Conservation (phyloP, 2,888 invertebrate species). For the Cephus spinipes region DNA sequence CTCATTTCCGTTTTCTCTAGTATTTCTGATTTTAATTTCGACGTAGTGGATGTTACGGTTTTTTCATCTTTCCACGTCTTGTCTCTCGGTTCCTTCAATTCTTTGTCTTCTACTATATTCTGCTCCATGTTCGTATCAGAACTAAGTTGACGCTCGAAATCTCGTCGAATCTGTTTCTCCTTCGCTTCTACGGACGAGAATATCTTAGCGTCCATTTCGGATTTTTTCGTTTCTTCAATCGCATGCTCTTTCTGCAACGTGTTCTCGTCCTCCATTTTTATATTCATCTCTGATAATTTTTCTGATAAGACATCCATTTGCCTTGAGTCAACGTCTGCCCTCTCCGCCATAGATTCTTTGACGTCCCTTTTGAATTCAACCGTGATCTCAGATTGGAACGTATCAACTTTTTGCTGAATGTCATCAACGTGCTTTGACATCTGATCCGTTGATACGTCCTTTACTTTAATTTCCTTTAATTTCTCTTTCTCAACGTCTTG, state of each 20-base stretch:
- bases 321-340: background rate
- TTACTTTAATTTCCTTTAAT: background rate
- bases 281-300: background rate
- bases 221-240: background rate
- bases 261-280: background rate
- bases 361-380: background rate
- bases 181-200: background rate
- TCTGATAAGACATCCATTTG: background rate
- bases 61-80: background rate
- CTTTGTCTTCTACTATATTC: background rate
- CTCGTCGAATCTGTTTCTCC: slow-evolving; percentile 2
- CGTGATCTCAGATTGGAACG: background rate
- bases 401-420: background rate
- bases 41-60: background rate
- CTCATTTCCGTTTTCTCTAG: background rate
- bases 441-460: background rate
- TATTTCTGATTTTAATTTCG: background rate
- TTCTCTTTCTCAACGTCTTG: background rate
- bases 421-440: background rate
- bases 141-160: slow-evolving; percentile 2
- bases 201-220: background rate
- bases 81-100: background rate
- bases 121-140: background rate
- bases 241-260: background rate
- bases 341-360: background rate